A percentile compares a stretch with the other conserved stretches of the same genome.
phyloP scores from a whole-genome alignment of 2,888 invertebrate species.

The Macaria notata region DNA sequence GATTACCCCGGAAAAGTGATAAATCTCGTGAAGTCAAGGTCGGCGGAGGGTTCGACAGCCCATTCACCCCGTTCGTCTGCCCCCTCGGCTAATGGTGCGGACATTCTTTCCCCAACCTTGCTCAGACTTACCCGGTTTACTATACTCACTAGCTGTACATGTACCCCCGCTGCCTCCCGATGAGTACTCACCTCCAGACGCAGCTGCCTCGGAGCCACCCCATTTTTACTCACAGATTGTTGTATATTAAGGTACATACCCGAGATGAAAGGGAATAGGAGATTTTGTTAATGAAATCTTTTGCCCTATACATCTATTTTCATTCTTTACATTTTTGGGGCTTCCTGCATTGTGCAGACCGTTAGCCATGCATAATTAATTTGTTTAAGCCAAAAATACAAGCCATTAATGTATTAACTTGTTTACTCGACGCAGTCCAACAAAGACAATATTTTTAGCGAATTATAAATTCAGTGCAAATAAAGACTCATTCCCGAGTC shows the following conservation, averaged over 20 bases:
- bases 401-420: too few relatives aligned
- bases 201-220: constrained; percentile 43
- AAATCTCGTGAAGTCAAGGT: constrained; percentile 78
- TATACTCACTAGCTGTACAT: constrained; percentile 52
- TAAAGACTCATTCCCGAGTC: neutral
- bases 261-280: constrained; percentile 10
- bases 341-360: too few relatives aligned
- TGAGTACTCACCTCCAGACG: constrained; percentile 46
- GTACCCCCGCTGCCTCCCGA: constrained; percentile 40
- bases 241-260: constrained; percentile 12
- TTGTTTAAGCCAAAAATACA: too few relatives aligned
- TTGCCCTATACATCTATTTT: too few relatives aligned
- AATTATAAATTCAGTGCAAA: neutral
- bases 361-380: too few relatives aligned
- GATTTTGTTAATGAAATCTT: constrained; percentile 9
- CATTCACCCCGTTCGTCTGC: constrained; percentile 76
- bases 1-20: constrained; percentile 77
- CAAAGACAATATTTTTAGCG: too few relatives aligned
- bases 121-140: constrained; percentile 55
- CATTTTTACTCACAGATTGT: constrained; percentile 36
- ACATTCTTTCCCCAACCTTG: constrained; percentile 73
- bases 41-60: constrained; percentile 76
- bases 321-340: too few relatives aligned
- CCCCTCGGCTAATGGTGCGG: constrained; percentile 74
- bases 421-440: too few relatives aligned